These are phyloP conservation scores for Hemicordylus capensis DNA, from an alignment of 2,113 vertebrate species.

Conservation along the genomic window DNA sequence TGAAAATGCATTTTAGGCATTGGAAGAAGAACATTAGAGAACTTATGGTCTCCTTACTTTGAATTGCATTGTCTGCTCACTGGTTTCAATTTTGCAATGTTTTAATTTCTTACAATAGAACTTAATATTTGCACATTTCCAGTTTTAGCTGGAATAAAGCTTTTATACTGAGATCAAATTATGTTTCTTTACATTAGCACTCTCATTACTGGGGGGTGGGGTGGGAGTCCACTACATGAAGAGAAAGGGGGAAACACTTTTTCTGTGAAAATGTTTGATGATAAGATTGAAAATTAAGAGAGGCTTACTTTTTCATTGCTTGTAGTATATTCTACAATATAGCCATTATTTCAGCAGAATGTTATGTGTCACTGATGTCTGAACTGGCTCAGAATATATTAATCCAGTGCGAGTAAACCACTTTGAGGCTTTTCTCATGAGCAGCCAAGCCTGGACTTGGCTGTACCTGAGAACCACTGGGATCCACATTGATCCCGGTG, in stretches of 20 bases:
- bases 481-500: no score
- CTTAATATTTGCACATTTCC: slow-evolving; percentile 42
- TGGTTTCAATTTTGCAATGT: slow-evolving; percentile 20
- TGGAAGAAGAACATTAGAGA: not conserved
- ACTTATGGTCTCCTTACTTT: not conserved
- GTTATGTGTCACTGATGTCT: slow-evolving; percentile 59
- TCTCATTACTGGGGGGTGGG: slow-evolving; percentile 24
- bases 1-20: not conserved
- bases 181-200: slow-evolving; percentile 44
- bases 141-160: slow-evolving; percentile 46
- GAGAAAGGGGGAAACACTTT: not conserved
- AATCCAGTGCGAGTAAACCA: slow-evolving; percentile 35
- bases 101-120: slow-evolving; percentile 40
- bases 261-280: not conserved
- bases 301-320: slow-evolving; percentile 37
- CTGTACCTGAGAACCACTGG: no score
- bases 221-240: slow-evolving; percentile 40
- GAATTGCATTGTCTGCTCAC: no score
- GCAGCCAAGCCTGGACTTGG: no score
- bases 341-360: slow-evolving; percentile 62
- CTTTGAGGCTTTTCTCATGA: no score
- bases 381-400: slow-evolving; percentile 15
- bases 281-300: slow-evolving; percentile 53
- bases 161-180: slow-evolving; percentile 65
- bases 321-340: slow-evolving; percentile 37